Evolutionary conservation across 2,113 vertebrate genomes (phyloP).

Genomic region (Tricholaema leucomelas): DNA sequence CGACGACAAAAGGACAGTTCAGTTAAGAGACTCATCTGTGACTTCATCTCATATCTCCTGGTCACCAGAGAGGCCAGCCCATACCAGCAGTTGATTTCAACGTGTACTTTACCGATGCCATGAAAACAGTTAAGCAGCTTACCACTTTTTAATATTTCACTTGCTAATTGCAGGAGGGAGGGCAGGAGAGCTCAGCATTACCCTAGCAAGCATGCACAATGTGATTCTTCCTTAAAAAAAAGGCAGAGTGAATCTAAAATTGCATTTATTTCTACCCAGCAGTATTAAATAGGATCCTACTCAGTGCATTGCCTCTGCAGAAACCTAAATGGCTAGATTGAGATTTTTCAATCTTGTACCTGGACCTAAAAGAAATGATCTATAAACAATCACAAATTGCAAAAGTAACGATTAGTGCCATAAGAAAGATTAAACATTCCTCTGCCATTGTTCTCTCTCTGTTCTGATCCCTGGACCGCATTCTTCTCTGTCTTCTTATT

Average conservation of each 20-base stretch:
- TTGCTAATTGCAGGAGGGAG: slow-evolving; percentile 22
- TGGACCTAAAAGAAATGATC: slow-evolving; percentile 85
- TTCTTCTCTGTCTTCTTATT: slow-evolving; percentile 88
- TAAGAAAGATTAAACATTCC: slow-evolving; percentile 89
- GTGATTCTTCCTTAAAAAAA: slow-evolving; percentile 60
- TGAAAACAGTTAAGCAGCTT: slow-evolving; percentile 24
- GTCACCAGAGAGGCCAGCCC: slow-evolving; percentile 42
- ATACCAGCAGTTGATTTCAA: neutral
- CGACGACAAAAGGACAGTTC: slow-evolving; percentile 62
- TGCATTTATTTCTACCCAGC: slow-evolving; percentile 65
- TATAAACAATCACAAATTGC: slow-evolving; percentile 88
- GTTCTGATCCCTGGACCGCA: slow-evolving; percentile 74
- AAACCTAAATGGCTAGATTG: slow-evolving; percentile 77
- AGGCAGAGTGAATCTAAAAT: slow-evolving; percentile 57
- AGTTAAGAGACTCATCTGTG: slow-evolving; percentile 44
- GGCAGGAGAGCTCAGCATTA: neutral
- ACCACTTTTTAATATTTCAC: slow-evolving; percentile 58
- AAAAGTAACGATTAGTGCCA: slow-evolving; percentile 87
- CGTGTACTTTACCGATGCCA: neutral
- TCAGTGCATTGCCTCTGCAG: slow-evolving; percentile 52
- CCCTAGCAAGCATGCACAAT: slow-evolving; percentile 42
- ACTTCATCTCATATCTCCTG: slow-evolving; percentile 25
- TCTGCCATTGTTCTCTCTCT: slow-evolving; percentile 82
- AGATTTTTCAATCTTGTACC: slow-evolving; percentile 84
- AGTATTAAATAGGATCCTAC: slow-evolving; percentile 64